phyloP scores from a whole-genome alignment of 2,113 vertebrate genomes.

The Poeciliopsis turrubarensis region DNA sequence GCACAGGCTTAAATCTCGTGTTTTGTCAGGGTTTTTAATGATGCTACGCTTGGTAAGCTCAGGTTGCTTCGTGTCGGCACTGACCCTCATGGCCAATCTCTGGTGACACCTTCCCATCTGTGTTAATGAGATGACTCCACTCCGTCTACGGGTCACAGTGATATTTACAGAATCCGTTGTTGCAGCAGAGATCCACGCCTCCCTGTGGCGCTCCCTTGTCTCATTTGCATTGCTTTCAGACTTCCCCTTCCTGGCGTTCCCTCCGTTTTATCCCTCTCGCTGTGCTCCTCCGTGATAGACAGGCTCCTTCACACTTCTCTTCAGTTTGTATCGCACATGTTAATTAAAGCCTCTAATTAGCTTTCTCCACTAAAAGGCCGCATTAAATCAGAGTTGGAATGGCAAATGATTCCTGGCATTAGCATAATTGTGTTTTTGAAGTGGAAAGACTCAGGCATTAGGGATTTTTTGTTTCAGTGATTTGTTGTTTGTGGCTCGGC shows the following conservation, averaged over 20 bases:
- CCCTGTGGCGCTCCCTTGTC: slow-evolving; percentile 56
- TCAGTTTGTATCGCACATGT: slow-evolving; percentile 79
- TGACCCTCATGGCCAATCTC: slow-evolving; percentile 57
- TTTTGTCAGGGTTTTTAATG: slow-evolving; percentile 67
- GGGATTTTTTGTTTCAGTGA: slow-evolving; percentile 75
- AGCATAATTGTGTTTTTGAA: slow-evolving; percentile 83
- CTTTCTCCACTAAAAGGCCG: slow-evolving; percentile 78
- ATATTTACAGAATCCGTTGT: slow-evolving; percentile 72
- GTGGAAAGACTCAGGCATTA: slow-evolving; percentile 77
- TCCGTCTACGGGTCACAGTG: slow-evolving; percentile 67
- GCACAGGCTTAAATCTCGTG: slow-evolving; percentile 27
- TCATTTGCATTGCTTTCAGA: slow-evolving; percentile 80
- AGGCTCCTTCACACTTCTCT: slow-evolving; percentile 74
- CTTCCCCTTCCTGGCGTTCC: slow-evolving; percentile 58
- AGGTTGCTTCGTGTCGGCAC: slow-evolving; percentile 33
- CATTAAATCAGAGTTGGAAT: slow-evolving; percentile 80
- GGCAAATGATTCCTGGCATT: slow-evolving; percentile 77
- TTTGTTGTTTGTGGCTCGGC: slow-evolving; percentile 70
- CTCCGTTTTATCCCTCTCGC: slow-evolving; percentile 47
- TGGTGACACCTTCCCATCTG: slow-evolving; percentile 65
- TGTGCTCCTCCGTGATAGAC: slow-evolving; percentile 68
- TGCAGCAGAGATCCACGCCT: slow-evolving; percentile 60
- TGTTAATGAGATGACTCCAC: slow-evolving; percentile 76
- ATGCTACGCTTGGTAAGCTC: slow-evolving; percentile 44
- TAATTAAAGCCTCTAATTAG: slow-evolving; percentile 83